Evolutionary conservation across 2,888 invertebrate genomes (phyloP), one percentile per base, ranked within the genome.

Genomic region (Noctua janthina): DNA sequence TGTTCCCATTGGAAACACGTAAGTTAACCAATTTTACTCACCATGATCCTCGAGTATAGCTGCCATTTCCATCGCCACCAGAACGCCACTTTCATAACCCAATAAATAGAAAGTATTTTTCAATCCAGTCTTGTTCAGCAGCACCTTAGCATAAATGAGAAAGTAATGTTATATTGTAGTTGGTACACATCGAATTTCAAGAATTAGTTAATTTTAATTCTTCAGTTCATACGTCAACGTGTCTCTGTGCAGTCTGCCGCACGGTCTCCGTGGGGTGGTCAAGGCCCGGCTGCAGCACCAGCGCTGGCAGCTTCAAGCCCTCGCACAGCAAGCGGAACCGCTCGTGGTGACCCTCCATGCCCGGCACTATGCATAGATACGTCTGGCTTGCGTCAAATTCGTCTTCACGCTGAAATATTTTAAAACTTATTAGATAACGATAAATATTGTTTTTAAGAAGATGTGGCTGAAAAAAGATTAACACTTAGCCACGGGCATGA

Each of bases 71-170:
- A 95, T 74, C 5, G 92, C 94, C 10, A 94, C 86, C 5, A 89
- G 49, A 4, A 93, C 91, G 0, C 95, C 95, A 72, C 90, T 92
- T 81, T 95, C 95, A 78, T 94, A 95, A 1, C 95, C 95, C 75
- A 94, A 73, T 15, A 95, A 81, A 79, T 93, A 94, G 81, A 94
- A 95, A 20, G 88, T 88, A 13, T 91, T 88, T 35, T 89, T 89
- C 7, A 92, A 23, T 76, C 69, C 78, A 13, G 79, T 74, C 49
- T 88, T 88, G 2, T 81, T 84, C 15, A 85, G 43, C 29, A 89
- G 49, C 29, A 84, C 69, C 89, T 89, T 49, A 13, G 73, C 75
- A 15, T 43, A 43, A 43, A 51, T 70, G 17, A 17, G 13, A 62
- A 62, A 29, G 15, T 15, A 62, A 29, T 6, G 29, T 29, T 62